Evolutionary conservation across 2,888 invertebrate genomes (phyloP).

Genomic region (Heliconius cydno): DNA sequence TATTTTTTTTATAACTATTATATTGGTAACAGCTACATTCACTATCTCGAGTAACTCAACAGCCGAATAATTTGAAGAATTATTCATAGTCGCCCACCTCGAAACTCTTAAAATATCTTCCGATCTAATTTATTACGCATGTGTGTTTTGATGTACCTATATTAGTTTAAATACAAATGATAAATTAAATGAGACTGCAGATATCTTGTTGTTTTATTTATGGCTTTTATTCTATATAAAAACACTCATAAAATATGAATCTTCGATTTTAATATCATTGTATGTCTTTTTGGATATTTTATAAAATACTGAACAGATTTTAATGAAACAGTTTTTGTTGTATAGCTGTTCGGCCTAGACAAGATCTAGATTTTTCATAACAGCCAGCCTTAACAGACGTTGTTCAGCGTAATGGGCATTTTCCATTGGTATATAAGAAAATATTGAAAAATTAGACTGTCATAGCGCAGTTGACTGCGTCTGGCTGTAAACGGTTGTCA

Average conservation of each 20-base stretch:
- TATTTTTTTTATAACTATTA: background rate
- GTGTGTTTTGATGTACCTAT: constrained; percentile 80
- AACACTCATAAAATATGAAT: background rate
- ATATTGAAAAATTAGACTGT: too few relatives aligned
- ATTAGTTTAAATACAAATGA: constrained; percentile 75
- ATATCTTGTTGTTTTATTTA: constrained; percentile 58
- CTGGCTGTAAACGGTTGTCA: too few relatives aligned
- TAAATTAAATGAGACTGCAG: constrained; percentile 82
- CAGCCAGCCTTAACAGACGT: too few relatives aligned
- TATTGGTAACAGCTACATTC: background rate
- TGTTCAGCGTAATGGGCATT: too few relatives aligned
- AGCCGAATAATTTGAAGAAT: constrained; percentile 8
- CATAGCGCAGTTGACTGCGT: too few relatives aligned
- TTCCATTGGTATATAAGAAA: too few relatives aligned
- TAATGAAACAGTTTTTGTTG: background rate
- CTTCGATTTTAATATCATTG: background rate
- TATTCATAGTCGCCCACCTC: constrained; percentile 26
- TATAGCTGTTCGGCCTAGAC: background rate
- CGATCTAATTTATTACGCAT: constrained; percentile 78
- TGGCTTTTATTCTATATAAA: constrained; percentile 17
- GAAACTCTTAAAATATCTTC: constrained; percentile 67
- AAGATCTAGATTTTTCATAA: background rate
- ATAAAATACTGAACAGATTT: background rate
- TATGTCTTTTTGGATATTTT: background rate
- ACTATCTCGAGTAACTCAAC: background rate